Base-by-base conservation (phyloP, 2,797 vertebrate species). In the Sebastiscus albofasciatus region DNA sequence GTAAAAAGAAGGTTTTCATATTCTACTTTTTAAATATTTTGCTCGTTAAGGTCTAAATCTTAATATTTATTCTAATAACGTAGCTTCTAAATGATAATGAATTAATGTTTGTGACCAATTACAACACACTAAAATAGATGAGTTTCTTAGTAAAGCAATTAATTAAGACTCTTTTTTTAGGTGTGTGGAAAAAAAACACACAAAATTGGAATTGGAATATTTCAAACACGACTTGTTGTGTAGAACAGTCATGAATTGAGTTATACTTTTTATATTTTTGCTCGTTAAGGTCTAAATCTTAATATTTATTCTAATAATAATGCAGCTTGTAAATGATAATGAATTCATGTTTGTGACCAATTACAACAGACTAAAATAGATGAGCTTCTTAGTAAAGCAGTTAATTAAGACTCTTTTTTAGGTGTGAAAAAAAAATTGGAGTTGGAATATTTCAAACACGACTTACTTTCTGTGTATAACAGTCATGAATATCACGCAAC, bases 401-500 rank as follows among this genome's bases (percentile, higher is more conserved):
- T 76, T 67, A 84, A 82, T 68, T 11, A 49, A 29, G 31, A 33
- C 18, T 56, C 20, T 42, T 75, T 82, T 36, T 34, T 34, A 36
- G 34, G 34, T 0, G 34, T 36, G 34, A 83, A 39, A 39, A 67
- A 81, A 29, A 42, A 60, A 76, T 66, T 42, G 0, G 0, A 8
- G 24, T 69, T 75, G 27, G 69, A 69, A 77, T 82, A 82, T 88
- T 61, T 79, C 49, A 77, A 82, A 88, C 77, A 58, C 46, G 27
- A 56, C 34, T 69, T 12, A 58, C 34, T 36, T 36, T 4, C 72
- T 67, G 77, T 67, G 77, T 66, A 20, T 27, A 64, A 46, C 64
- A 79, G 71, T 77, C 69, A 77, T 70, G 82, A 86, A 90, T 88
- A 92, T 91, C 92, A 92, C 91, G 93, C 90, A 84, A 93, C 90